Evolutionary conservation across 1,140 invertebrate genomes (phyloP), one percentile per base, ranked within the genome.

Genomic region (Ceratoteleas bidentatus): DNA sequence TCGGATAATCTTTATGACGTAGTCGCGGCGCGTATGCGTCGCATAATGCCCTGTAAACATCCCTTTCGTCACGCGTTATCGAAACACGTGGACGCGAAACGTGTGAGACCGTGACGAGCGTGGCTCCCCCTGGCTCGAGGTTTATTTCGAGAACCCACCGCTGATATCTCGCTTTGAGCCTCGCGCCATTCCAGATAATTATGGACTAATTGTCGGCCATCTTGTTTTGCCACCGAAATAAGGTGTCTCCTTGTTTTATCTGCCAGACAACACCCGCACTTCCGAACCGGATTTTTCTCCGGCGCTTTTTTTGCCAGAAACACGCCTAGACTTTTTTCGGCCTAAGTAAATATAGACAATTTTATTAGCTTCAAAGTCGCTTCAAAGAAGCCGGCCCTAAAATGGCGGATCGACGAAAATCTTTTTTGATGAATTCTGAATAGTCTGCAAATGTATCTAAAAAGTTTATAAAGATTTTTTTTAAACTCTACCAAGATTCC

Each of bases 201-300:
- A 89, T 85, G 85, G 85, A 85, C 87, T 88, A 88, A 89, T 90
- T 90, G 86, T 90, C 85, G 81, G 43, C 64, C 60, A 74, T 76
- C 69, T 16, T 34, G 33, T 15, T 24, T 53, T 24, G 61, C 32
- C 50, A 65, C 76, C 81, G 81, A 24, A 24, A 24, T 24, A 24
- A 74, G 82, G 56, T 70, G 75, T 70, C 49, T 50, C 50, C 68
- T 56, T 57, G 64, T 54, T 83, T 78, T 78, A 83, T 79, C 57
- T 24, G 47, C 14, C 56, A 75, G 81, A 65, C 65, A 60, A 57
- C 68, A 54, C 57, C 66, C 76, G 70, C 76, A 74, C 81, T 80
- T 84, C 77, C 76, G 77, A 77, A 80, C 47, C 47, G 62, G 49
- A 72, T 83, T 79, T 79, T 75, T 79, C 80, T 74, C 57, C 54